Conservation (phyloP, 2,113 vertebrate species). For the Erythrocercus mccallii region DNA sequence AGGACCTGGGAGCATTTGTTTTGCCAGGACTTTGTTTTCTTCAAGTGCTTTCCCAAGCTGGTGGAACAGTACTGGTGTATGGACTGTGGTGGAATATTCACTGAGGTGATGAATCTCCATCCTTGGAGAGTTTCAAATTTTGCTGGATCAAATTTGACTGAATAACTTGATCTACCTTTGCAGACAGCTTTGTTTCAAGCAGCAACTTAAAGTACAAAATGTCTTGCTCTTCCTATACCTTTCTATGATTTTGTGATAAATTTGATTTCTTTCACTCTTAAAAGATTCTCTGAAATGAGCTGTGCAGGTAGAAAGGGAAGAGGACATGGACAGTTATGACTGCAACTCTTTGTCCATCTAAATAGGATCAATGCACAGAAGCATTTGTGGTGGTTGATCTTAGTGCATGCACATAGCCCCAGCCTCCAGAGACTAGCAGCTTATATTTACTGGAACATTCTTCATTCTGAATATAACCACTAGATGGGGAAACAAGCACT, state of each 20-base stretch:
- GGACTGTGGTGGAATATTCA: neutral
- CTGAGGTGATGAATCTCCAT: neutral
- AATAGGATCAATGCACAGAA: neutral
- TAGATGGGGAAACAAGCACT: conserved; percentile 9
- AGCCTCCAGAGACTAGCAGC: neutral
- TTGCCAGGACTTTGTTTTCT: neutral
- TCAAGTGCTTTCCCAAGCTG: neutral
- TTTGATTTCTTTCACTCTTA: neutral
- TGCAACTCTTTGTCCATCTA: neutral
- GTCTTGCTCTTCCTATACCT: neutral
- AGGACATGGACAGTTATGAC: neutral
- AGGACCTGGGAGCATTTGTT: neutral
- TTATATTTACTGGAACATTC: neutral
- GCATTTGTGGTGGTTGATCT: neutral
- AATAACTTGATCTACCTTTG: neutral
- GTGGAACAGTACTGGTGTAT: neutral
- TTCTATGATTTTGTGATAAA: neutral
- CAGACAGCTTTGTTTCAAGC: neutral
- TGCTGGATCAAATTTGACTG: neutral
- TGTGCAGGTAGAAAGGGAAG: neutral
- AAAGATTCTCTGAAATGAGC: neutral
- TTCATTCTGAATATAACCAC: neutral
- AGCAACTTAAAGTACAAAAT: neutral
- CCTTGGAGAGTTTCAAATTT: neutral
- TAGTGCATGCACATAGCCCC: neutral